Evolutionary conservation across 2,797 vertebrate genomes (phyloP), one percentile per base, ranked within the genome.

Genomic region (Lutra lutra): DNA sequence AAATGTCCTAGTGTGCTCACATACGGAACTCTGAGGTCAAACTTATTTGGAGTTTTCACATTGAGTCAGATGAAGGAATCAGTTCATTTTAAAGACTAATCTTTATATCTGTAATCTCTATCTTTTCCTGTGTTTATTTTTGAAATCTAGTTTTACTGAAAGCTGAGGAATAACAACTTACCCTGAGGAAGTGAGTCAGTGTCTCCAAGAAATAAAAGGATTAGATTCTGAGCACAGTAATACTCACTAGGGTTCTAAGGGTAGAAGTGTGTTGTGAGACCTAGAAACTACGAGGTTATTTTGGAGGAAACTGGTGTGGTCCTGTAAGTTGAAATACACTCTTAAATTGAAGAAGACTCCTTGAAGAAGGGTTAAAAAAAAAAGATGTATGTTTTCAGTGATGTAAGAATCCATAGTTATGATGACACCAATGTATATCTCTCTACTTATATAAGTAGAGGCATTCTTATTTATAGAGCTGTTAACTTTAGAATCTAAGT

Each of bases 91-190:
- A 96, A 96, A 87, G n/a, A 64, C 80, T 89, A 94, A 87, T 86
- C 95, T 98, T 98, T 80, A 97, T 9, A 32, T 62, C 60, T 1
- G 0, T 96, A 92, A 95, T 90, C 62, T 97, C 93, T 96, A 60
- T 72, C 94, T 97, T 97, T 96, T 95, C 93, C 89, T 23, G 23
- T 92, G 94, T 97, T 98, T 97, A 95, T 83, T 97, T 96, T 88
- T 98, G 88, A 91, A 98, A 88, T 92, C 92, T 66, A 93, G 51
- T 95, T 96, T 95, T 95, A 87, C 72, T 40, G 87, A 90, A 91
- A 95, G 87, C 78, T 95, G 80, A 94, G 85, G 85, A 90, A 90
- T 96, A 90, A 93, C 3, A 27, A 70, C 66, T 95, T 94, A 94
- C 29, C 75, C 84, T 91, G 83, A 95, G 96, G 93, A 98, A 97